Conservation (phyloP, 1,140 invertebrate genomes). For the Pectinophora gossypiella region DNA sequence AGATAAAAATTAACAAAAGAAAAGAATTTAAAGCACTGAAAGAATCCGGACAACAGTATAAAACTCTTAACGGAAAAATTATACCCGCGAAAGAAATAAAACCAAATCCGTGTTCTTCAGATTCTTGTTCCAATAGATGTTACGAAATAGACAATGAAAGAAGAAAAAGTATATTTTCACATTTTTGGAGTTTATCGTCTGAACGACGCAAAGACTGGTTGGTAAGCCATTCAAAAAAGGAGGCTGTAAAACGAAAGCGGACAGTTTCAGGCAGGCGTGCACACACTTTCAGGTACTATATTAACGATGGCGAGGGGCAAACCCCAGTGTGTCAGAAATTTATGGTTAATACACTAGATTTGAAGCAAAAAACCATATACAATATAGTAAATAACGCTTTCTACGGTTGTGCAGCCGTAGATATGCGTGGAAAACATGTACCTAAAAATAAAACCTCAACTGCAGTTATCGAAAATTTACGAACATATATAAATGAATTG, state of each 20-base stretch:
- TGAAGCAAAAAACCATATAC: constrained; percentile 7
- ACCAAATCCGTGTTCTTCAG: constrained; percentile 11
- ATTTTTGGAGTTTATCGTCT: constrained; percentile 8
- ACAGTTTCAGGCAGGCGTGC: background rate
- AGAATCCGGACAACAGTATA: constrained; percentile 6
- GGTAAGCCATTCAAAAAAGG: constrained; percentile 1
- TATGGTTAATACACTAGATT: constrained; percentile 14
- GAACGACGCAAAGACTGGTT: constrained; percentile 15
- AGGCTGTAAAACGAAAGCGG: constrained; percentile 6
- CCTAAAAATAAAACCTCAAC: constrained; percentile 15
- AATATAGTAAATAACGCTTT: constrained; percentile 11
- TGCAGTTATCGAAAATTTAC: background rate
- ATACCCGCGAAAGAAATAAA: constrained; percentile 4
- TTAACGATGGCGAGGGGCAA: constrained; percentile 21
- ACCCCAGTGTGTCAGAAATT: constrained; percentile 17
- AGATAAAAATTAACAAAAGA: background rate
- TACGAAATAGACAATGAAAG: constrained; percentile 8
- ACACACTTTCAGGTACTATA: constrained; percentile 11
- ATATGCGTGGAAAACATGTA: constrained; percentile 7
- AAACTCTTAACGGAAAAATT: background rate
- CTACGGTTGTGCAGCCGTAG: constrained; percentile 9
- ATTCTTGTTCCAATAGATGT: constrained; percentile 9
- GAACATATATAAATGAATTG: constrained; percentile 18
- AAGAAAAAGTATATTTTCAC: constrained; percentile 7
- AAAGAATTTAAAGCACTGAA: background rate